Evolutionary conservation across 30 jellyfish, hydroid and myxozoan species (phyloP).

Genomic region (Mastigias papua): DNA sequence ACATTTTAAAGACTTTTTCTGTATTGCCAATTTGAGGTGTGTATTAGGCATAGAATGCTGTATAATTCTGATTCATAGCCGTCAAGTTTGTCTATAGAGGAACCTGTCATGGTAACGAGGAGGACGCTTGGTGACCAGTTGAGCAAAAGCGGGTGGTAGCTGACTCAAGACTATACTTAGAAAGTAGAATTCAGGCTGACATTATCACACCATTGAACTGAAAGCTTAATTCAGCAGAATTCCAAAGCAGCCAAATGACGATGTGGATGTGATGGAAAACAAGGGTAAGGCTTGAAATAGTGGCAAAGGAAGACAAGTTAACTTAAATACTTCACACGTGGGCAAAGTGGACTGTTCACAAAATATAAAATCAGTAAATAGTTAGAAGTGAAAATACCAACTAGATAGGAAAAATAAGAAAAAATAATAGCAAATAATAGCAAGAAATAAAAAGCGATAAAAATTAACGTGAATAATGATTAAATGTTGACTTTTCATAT

Average conservation of each 20-base stretch:
- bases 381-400: no score
- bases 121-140: slow-evolving; percentile 9
- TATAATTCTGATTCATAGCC: slow-evolving; percentile 1
- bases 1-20: no score
- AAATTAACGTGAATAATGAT: no score
- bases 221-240: background rate
- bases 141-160: background rate
- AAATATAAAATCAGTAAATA: no score
- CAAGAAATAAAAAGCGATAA: no score
- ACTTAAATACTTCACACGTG: no score
- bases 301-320: background rate
- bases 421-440: no score
- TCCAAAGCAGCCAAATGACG: background rate
- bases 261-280: background rate
- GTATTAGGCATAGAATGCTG: background rate
- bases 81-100: background rate
- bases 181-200: background rate
- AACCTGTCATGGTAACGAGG: background rate
- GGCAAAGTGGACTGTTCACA: no score
- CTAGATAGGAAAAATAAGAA: no score
- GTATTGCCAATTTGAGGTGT: no score
- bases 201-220: no score
- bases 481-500: no score
- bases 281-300: background rate
- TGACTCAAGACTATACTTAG: background rate